Percentiles rank a stretch among this genome's conserved stretches.
phyloP scores from a whole-genome alignment of 2,888 invertebrate genomes.

The Conchocele bisecta region DNA sequence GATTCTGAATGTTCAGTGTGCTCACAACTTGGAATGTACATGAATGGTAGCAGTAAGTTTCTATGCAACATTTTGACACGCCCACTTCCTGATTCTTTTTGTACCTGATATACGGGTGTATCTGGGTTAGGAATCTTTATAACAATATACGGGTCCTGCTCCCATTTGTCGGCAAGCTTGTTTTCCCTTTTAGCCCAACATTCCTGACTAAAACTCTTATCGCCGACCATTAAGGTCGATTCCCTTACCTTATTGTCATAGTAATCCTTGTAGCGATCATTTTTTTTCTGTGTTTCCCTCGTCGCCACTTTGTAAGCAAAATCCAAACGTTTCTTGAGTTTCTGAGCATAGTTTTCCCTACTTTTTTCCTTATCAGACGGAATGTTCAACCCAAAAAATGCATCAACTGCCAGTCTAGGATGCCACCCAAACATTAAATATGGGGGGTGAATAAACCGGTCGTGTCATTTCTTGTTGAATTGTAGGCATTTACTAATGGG shows the following conservation, averaged over 20 bases:
- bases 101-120: slow-evolving; percentile 14
- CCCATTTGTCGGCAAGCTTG: slow-evolving; percentile 20
- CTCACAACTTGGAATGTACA: too few species aligned
- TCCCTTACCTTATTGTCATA: slow-evolving; percentile 9
- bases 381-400: slow-evolving; percentile 13
- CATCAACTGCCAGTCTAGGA: slow-evolving; percentile 42
- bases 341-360: slow-evolving; percentile 11
- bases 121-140: slow-evolving; percentile 2
- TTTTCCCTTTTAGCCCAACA: background rate
- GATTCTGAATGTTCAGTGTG: too few species aligned
- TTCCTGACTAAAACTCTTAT: slow-evolving; percentile 21
- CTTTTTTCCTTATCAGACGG: background rate
- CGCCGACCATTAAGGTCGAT: slow-evolving; percentile 4
- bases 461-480: slow-evolving; percentile 22
- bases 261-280: background rate
- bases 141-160: background rate
- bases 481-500: slow-evolving; percentile 20
- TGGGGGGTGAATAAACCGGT: too few species aligned
- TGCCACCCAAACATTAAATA: too few species aligned
- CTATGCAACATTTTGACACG: too few species aligned
- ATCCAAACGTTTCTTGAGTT: background rate
- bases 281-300: background rate
- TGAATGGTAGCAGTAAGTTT: too few species aligned
- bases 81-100: slow-evolving; percentile 6
- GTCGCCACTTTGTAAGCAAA: slow-evolving; percentile 24